Conservation (phyloP, 92 coral and sea anemone genomes). For the Zoanthus solanderi region DNA sequence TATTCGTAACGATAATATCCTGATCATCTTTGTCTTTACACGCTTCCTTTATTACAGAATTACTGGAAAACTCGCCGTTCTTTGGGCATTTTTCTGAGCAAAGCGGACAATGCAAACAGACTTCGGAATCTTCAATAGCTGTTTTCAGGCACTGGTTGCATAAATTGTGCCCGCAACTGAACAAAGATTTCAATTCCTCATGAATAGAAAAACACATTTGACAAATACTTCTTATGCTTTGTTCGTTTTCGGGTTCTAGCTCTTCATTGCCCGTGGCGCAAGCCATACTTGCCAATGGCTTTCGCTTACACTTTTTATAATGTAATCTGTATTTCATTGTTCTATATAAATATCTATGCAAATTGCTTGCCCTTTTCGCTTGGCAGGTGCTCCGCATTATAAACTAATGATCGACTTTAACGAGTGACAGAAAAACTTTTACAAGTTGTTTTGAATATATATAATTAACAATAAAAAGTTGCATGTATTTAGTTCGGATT, state of each 20-base stretch:
- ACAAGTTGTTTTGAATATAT: neutral
- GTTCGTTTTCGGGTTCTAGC: constrained; percentile 29
- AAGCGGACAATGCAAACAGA: constrained; percentile 70
- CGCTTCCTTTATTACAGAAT: constrained; percentile 20
- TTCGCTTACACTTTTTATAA: neutral
- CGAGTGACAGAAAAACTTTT: neutral
- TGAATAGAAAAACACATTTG: constrained; percentile 77
- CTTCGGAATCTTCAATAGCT: constrained; percentile 58
- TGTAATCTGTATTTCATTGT: neutral
- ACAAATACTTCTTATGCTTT: constrained; percentile 54
- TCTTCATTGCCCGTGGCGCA: constrained; percentile 1
- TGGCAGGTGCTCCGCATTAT: constrained; percentile 26
- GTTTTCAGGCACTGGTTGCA: constrained; percentile 74
- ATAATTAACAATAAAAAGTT: no score
- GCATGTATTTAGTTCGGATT: no score
- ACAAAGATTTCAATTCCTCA: constrained; percentile 76
- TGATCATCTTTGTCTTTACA: constrained; percentile 44
- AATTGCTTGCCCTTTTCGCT: constrained; percentile 2
- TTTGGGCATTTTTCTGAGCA: constrained; percentile 67
- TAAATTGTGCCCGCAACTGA: constrained; percentile 74
- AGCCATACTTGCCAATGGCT: constrained; percentile 34
- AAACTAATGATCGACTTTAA: neutral
- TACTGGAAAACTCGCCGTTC: constrained; percentile 39
- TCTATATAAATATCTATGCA: constrained; percentile 13
- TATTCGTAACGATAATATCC: constrained; percentile 58